Evolutionary conservation across 2,113 vertebrate genomes (phyloP), one percentile per base, ranked within the genome.

Genomic region (Psephotus haematonotus): DNA sequence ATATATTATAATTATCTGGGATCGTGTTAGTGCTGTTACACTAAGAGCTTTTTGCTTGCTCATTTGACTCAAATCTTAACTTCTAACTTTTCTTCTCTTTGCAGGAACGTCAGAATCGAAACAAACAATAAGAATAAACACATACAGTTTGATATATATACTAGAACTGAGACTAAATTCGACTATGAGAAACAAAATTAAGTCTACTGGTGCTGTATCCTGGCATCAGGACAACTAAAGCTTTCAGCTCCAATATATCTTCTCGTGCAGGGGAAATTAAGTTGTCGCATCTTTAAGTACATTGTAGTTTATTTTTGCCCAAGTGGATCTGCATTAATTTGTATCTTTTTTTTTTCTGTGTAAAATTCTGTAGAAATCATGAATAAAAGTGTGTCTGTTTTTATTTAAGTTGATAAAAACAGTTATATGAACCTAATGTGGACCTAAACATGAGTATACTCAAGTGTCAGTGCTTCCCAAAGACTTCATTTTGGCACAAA

Each of bases 21-120:
- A 13, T 81, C 20, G 8, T 29, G 2, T 60, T 59, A 43, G 17
- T 65, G 41, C 35, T 78, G 59, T 92, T 75, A 33, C 4, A 24
- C 50, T 72, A 10, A 82, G 69, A 79, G 22, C 44, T 50, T 59
- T 35, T 65, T 92, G 19, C 47, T 88, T 83, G 52, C 85, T 90
- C 28, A 8, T 44, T 68, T 94, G 37, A 46, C 60, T 88, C 71
- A 95, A 92, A 79, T 57, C 25, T 90, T 90, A 96, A 96, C 81
- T 94, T 87, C 8, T 14, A 85, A 59, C 77, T 55, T 57, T 60
- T 75, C 82, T 84, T 97, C 92, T 93, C 95, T 88, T 96, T 86
- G 69, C 98, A 99, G 99, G 99, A 99, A 97, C 99, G 98, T 95
- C 99, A 99, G 98, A 99, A 98, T 97, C 98, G 99, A 97, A 99